Conservation (phyloP, 2,113 vertebrate species). For the Empidonax alnorum region DNA sequence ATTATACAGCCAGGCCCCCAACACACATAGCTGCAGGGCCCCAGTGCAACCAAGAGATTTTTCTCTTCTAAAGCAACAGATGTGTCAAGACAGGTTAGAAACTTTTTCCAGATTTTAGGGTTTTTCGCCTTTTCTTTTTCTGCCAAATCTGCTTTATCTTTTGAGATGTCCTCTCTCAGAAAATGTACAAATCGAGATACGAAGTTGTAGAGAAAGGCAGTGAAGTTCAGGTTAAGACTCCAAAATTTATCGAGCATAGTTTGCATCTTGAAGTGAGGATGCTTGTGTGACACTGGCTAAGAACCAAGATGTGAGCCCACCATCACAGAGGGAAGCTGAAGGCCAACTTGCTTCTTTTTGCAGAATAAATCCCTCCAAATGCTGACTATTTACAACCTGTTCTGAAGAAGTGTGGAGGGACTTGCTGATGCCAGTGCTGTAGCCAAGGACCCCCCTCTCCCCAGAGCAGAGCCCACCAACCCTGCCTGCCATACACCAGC, state of each 20-base stretch:
- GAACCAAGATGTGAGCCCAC: not conserved
- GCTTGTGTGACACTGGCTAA: not conserved
- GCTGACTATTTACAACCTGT: too few relatives aligned
- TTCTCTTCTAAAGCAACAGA: slow-evolving; percentile 42
- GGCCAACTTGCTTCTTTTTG: not conserved
- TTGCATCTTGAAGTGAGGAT: not conserved
- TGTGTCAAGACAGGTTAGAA: slow-evolving; percentile 12
- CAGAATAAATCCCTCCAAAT: not conserved
- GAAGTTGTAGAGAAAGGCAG: not conserved
- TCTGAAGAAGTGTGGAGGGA: not conserved
- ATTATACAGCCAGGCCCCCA: slow-evolving; percentile 13
- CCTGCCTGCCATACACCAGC: not conserved
- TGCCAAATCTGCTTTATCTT: not conserved
- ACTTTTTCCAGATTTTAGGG: not conserved
- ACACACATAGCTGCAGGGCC: slow-evolving; percentile 27
- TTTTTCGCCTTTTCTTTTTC: not conserved
- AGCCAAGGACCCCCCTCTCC: not conserved
- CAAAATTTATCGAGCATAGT: not conserved
- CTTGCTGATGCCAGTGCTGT: not conserved
- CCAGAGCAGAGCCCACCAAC: not conserved
- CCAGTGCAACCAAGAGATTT: not conserved
- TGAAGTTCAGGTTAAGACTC: not conserved
- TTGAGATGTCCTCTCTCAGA: not conserved
- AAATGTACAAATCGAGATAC: not conserved
- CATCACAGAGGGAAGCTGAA: not conserved